Base-by-base conservation (phyloP, 2,888 invertebrate species). In the Monochamus alternatus region DNA sequence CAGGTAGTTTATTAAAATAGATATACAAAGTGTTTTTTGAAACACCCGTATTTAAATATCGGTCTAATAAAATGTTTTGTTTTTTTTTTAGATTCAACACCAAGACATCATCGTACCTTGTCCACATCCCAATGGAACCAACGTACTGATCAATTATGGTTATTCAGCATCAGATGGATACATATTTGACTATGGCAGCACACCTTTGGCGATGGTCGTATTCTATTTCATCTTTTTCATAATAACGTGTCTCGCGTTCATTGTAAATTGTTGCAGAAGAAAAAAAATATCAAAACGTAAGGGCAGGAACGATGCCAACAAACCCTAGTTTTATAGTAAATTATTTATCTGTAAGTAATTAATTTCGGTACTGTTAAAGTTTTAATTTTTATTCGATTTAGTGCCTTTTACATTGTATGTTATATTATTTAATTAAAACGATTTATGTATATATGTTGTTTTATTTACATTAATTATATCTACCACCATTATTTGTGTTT, bases 31-130 rank as follows among this genome's bases (percentile, higher is more conserved):
- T n/a, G n/a, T n/a, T n/a, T n/a, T n/a, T n/a, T n/a, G n/a, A n/a
- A n/a, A n/a, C n/a, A n/a, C n/a, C n/a, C n/a, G n/a, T n/a, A 38
- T 38, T 38, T 38, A 38, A 38, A 7, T 38, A 38, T 38, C 2
- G 7, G 38, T 38, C 4, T 38, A 38, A 38, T 5, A 38, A 38
- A 38, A 5, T 38, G 38, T 0, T 38, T 66, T 38, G 38, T 0
- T 78, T 76, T 78, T 30, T 65, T 83, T 84, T 85, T 87, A 97
- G 92, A 93, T 96, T 78, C 95, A 96, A 84, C 94, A 95, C 84
- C 95, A 95, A 88, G 96, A 96, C 85, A 96, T 96, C 79, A 97
- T 97, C 85, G 94, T 96, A 58, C 93, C 95, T 14, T 96, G 96
- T 86, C 95, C 95, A 4, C 92, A 94, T 3, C 95, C 95, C 1